Conservation (phyloP, 1,140 invertebrate species). For the Leptinotarsa undecemlineata region DNA sequence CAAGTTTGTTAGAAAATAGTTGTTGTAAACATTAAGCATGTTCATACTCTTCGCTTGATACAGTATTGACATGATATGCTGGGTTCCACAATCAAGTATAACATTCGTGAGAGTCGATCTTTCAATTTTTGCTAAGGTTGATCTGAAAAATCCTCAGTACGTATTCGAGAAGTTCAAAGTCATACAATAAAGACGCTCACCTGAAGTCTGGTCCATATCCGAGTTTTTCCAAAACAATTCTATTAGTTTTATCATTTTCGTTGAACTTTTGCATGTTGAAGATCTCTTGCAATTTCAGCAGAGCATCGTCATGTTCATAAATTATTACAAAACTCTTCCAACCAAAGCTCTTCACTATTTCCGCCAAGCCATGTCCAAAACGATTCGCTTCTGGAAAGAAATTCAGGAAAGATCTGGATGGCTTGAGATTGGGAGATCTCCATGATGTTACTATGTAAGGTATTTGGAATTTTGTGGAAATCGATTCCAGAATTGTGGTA, state of each 20-base stretch:
- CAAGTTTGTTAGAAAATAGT: slow-evolving; percentile 62
- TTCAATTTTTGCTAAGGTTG: slow-evolving; percentile 77
- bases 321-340: slow-evolving; percentile 81
- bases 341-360: slow-evolving; percentile 71
- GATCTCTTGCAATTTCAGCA: slow-evolving; percentile 81
- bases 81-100: slow-evolving; percentile 75
- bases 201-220: slow-evolving; percentile 64
- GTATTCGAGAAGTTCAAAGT: background rate
- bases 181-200: slow-evolving; percentile 30
- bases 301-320: slow-evolving; percentile 77
- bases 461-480: slow-evolving; percentile 8
- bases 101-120: slow-evolving; percentile 71
- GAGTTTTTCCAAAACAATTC: slow-evolving; percentile 60
- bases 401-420: slow-evolving; percentile 56
- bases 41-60: slow-evolving; percentile 80
- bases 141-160: slow-evolving; percentile 54
- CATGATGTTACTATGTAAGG: slow-evolving; percentile 15
- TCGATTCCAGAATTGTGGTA: slow-evolving; percentile 19
- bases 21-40: slow-evolving; percentile 71
- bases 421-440: background rate
- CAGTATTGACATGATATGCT: slow-evolving; percentile 69
- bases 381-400: slow-evolving; percentile 75
- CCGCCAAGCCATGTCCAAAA: slow-evolving; percentile 70
- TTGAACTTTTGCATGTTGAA: slow-evolving; percentile 67
- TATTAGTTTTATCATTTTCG: slow-evolving; percentile 56